Evolutionary conservation across 2,888 invertebrate species (phyloP).

Genomic region (Deilephila porcellus): DNA sequence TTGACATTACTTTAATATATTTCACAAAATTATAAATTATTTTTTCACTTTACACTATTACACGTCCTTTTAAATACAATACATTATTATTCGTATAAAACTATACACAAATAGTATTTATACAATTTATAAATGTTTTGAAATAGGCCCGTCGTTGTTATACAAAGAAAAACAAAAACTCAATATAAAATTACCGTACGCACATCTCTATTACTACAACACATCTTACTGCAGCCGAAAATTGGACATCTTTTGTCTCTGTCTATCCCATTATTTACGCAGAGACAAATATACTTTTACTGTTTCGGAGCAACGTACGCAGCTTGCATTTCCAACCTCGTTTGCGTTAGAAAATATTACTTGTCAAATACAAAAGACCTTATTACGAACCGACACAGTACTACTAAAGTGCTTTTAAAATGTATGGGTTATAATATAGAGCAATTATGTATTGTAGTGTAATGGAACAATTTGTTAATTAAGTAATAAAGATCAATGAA

Average conservation of each 20-base stretch:
- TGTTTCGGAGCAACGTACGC: conserved; percentile 16
- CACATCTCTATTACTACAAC: background rate
- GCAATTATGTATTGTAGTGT: background rate
- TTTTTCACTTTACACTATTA: no score
- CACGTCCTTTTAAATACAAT: no score
- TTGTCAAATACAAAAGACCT: background rate
- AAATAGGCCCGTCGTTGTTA: no score
- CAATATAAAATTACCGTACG: background rate
- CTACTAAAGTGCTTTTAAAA: background rate
- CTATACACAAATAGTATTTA: no score
- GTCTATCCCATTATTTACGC: background rate
- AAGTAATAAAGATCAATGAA: no score
- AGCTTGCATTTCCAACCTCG: conserved; percentile 25
- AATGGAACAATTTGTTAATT: background rate
- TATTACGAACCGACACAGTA: background rate
- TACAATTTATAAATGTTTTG: no score
- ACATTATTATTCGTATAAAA: no score
- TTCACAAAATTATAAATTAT: no score
- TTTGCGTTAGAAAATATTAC: conserved; percentile 13
- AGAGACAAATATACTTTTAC: conserved; percentile 19
- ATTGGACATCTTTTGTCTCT: conserved; percentile 5
- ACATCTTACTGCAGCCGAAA: conserved; percentile 14
- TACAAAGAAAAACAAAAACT: background rate
- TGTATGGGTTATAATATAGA: background rate
- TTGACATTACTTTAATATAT: no score